These are phyloP conservation scores for Vulpes lagopus DNA, from an alignment of 2,113 vertebrate species.

Conservation along the genomic window DNA sequence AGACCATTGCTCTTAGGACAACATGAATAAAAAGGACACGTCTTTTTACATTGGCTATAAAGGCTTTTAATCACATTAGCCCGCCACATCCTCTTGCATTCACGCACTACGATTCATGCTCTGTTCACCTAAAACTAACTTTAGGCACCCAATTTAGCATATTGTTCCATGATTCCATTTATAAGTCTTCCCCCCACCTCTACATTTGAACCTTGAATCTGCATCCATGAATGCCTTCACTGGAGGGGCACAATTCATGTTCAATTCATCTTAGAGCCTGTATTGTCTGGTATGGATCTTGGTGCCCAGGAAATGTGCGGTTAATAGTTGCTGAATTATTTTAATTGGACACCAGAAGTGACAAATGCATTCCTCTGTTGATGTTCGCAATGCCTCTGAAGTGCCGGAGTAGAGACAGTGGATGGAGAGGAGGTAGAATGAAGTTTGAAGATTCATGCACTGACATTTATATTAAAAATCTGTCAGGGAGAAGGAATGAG, in stretches of 20 bases:
- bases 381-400: not conserved
- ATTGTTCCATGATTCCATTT: fast-evolving
- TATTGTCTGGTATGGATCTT: fast-evolving
- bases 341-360: not conserved
- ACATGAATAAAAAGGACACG: not conserved
- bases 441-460: slow-evolving; percentile 29
- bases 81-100: not conserved
- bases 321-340: not conserved
- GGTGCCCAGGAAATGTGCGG: not conserved
- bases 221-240: fast-evolving
- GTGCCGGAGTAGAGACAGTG: not conserved
- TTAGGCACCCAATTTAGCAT: fast-evolving
- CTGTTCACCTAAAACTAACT: not conserved
- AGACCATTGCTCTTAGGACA: not conserved
- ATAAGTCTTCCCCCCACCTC: too few species aligned
- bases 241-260: fast-evolving
- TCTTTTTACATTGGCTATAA: not conserved
- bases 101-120: not conserved
- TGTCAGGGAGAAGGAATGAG: slow-evolving; percentile 24
- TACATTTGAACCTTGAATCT: not conserved
- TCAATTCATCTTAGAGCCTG: not conserved
- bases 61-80: not conserved
- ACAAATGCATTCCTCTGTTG: not conserved
- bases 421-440: not conserved
- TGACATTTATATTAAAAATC: slow-evolving; percentile 71